A percentile compares a stretch with the other conserved stretches of the same genome.
Conservation (phyloP, 1,140 invertebrate species). For the Pseudomyrmex concolor region DNA sequence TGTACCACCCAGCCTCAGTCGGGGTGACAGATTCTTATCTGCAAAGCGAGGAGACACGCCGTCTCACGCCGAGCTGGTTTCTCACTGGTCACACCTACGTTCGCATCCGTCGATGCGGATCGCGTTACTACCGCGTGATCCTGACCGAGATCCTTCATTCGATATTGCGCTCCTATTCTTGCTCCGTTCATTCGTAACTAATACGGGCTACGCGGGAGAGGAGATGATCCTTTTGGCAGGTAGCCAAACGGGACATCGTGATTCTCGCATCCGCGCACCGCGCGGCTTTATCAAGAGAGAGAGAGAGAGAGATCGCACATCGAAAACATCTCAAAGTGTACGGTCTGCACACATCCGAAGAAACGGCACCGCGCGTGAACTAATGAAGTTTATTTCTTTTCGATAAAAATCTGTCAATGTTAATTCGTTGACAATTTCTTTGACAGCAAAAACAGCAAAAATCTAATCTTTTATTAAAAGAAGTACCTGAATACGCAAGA, state of each 20-base stretch:
- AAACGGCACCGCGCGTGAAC: neutral
- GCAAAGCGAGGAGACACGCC: constrained; percentile 76
- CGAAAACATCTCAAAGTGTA: constrained; percentile 14
- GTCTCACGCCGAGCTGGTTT: constrained; percentile 75
- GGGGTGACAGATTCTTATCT: constrained; percentile 82
- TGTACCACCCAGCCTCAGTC: constrained; percentile 67
- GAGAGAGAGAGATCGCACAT: neutral
- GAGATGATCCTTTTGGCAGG: constrained; percentile 48
- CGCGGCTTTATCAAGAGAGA: neutral
- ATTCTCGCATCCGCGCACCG: constrained; percentile 9
- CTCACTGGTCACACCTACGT: constrained; percentile 67
- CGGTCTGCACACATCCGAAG: neutral
- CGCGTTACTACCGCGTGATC: constrained; percentile 34
- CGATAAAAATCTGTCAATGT: constrained; percentile 48
- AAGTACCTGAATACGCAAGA: too few species aligned
- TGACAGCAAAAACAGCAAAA: too few species aligned
- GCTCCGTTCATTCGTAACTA: constrained; percentile 2
- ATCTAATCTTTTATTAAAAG: too few species aligned
- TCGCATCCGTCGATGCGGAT: constrained; percentile 42
- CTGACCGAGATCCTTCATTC: constrained; percentile 5
- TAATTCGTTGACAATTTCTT: neutral
- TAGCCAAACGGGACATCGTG: constrained; percentile 18
- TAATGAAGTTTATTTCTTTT: constrained; percentile 39
- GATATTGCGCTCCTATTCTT: neutral
- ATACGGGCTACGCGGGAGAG: neutral